Conservation (phyloP, 2,888 invertebrate species). For the Cryptosula pallasiana region DNA sequence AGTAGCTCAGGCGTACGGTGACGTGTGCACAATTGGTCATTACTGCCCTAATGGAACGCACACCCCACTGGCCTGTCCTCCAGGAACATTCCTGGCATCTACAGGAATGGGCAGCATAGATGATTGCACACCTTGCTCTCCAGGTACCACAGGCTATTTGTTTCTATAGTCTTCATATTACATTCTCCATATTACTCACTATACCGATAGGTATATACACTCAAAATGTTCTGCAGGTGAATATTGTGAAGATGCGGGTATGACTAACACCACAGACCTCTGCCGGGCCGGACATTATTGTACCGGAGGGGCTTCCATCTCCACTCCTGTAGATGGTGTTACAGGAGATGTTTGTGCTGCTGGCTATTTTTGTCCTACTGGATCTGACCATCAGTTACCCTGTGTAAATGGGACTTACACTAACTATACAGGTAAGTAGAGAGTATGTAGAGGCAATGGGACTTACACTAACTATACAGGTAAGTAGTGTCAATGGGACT, state of each 20-base stretch:
- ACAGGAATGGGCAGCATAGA: slow-evolving; percentile 32
- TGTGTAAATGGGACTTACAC: slow-evolving; percentile 50
- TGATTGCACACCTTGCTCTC: slow-evolving; percentile 36
- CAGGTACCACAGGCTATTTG: slow-evolving; percentile 30
- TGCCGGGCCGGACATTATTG: slow-evolving; percentile 41
- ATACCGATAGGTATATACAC: not conserved
- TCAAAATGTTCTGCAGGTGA: slow-evolving; percentile 30
- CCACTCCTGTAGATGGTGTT: slow-evolving; percentile 37
- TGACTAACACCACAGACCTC: slow-evolving; percentile 35
- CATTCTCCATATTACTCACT: not conserved
- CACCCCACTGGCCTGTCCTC: slow-evolving; percentile 39
- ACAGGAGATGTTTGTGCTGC: slow-evolving; percentile 42
- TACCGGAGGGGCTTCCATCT: slow-evolving; percentile 35
- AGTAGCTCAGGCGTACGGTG: slow-evolving; percentile 36
- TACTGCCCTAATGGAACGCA: slow-evolving; percentile 46
- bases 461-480: too few species aligned
- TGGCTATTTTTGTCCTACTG: slow-evolving; percentile 41
- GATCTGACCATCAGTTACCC: slow-evolving; percentile 37
- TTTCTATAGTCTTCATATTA: not conserved
- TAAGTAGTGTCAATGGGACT: too few species aligned
- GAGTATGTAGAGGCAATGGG: too few species aligned
- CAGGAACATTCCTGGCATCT: slow-evolving; percentile 41
- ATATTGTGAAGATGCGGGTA: slow-evolving; percentile 41
- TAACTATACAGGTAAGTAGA: slow-evolving; percentile 40
- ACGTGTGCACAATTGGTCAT: slow-evolving; percentile 41